A percentile compares a stretch with the other conserved stretches of the same genome.
Evolutionary conservation across 1,140 invertebrate species (phyloP).

Genomic region (Colletes gigas): DNA sequence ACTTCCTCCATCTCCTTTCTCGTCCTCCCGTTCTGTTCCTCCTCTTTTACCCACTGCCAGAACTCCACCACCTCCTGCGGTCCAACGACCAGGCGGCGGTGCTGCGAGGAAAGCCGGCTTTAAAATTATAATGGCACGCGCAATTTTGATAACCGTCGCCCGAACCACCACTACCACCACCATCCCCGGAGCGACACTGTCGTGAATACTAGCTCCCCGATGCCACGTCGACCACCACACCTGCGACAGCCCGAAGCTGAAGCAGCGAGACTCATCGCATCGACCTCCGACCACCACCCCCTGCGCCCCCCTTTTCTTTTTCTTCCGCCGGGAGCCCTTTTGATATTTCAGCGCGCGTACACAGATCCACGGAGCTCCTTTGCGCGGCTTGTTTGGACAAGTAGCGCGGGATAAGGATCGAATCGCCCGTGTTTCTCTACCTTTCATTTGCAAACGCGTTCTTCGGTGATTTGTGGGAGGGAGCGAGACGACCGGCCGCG

Average conservation of each 20-base stretch:
- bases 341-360: conserved; percentile 71
- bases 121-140: conserved; percentile 82
- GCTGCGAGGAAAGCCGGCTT: conserved; percentile 80
- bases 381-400: background rate
- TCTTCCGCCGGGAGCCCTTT: conserved; percentile 52
- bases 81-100: conserved; percentile 69
- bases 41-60: conserved; percentile 41
- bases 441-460: background rate
- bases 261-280: conserved; percentile 23
- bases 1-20: conserved; percentile 36
- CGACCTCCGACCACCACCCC: background rate
- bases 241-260: background rate
- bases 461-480: too few relatives aligned
- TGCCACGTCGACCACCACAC: background rate
- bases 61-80: conserved; percentile 65
- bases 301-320: background rate
- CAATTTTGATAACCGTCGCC: conserved; percentile 81
- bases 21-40: conserved; percentile 42
- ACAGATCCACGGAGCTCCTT: conserved; percentile 29
- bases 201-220: conserved; percentile 17
- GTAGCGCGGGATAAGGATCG: conserved; percentile 11
- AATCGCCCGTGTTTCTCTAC: background rate
- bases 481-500: too few relatives aligned
- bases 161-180: conserved; percentile 60
- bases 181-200: conserved; percentile 19